Percentiles rank a stretch among this genome's conserved stretches.
phyloP scores from a whole-genome alignment of 1,140 invertebrate genomes.

The Doryteuthis pealeii region DNA sequence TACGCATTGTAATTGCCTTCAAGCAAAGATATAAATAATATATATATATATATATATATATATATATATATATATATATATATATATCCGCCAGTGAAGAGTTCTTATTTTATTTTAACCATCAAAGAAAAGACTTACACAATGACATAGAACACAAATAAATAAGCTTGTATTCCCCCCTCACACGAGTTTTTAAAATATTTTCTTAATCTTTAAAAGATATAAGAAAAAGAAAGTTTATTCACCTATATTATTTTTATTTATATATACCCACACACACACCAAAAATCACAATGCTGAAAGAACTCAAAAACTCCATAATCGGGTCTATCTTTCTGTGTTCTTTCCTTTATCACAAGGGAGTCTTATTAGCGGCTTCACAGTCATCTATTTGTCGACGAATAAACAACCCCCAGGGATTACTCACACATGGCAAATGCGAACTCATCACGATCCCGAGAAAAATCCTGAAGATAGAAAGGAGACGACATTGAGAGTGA shows the following conservation, averaged over 20 bases:
- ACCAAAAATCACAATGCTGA: background rate
- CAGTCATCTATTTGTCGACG: conserved; percentile 14
- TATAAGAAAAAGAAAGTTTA: too few relatives aligned
- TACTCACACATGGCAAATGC: conserved; percentile 72
- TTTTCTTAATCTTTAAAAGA: too few relatives aligned
- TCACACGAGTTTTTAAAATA: too few relatives aligned
- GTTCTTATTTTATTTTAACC: background rate
- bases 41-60: too few relatives aligned
- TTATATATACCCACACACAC: conserved; percentile 11
- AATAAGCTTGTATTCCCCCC: background rate
- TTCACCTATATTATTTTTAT: conserved; percentile 10
- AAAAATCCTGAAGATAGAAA: too few relatives aligned
- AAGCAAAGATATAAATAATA: too few relatives aligned
- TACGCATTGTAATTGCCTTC: too few relatives aligned
- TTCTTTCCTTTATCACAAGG: background rate
- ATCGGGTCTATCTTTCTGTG: background rate
- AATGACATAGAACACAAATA: conserved; percentile 14
- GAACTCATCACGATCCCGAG: conserved; percentile 91
- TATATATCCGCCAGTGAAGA: background rate
- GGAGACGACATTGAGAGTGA: too few relatives aligned
- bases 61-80: background rate
- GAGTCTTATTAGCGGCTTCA: background rate
- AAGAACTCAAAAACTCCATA: background rate
- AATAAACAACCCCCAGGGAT: background rate
- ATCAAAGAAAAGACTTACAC: background rate